Evolutionary conservation across 2,797 vertebrate genomes (phyloP), one percentile per base, ranked within the genome.

Genomic region (Eulemur rubriventer): DNA sequence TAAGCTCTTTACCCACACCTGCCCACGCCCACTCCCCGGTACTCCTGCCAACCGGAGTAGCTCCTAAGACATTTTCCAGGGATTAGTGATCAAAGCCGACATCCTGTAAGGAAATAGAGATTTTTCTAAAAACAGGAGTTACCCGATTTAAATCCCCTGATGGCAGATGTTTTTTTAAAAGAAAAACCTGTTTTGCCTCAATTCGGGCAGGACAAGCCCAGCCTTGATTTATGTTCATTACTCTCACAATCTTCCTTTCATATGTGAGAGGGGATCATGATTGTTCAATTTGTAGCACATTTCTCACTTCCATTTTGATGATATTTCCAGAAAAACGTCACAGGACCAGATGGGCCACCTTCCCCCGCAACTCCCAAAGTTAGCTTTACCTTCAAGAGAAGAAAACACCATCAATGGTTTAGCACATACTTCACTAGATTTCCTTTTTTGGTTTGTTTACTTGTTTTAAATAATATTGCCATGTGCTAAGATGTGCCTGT

Each of bases 241-340:
- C 95, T 91, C 95, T 95, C 38, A 2, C 79, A 94, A 91, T 94
- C 93, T 93, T 95, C 94, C 79, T 94, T 94, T 97, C 90, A 46
- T 93, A 96, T 90, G 61, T 41, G 76, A 89, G 95, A 89, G 86
- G 65, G 75, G 93, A 95, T 95, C 95, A 93, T 94, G 97, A 97
- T 43, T 96, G 97, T 97, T 98, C 97, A 97, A 94, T 97, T 98
- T 2, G 48, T 78, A 90, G 84, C 95, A 90, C 95, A 96, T 92
- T 97, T 98, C 95, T 96, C 95, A 95, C 96, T 97, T 95, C 95
- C 84, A 55, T 95, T 96, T 97, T 96, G 88, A 96, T 95, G 92
- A 75, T 97, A 98, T 98, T 97, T 97, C 95, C 94, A 97, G 91
- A 97, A 95, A 97, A 96, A 97, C 87, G 96, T 97, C 96, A 94